Evolutionary conservation across 2,888 invertebrate genomes (phyloP).

Genomic region (Melanostoma scalare): DNA sequence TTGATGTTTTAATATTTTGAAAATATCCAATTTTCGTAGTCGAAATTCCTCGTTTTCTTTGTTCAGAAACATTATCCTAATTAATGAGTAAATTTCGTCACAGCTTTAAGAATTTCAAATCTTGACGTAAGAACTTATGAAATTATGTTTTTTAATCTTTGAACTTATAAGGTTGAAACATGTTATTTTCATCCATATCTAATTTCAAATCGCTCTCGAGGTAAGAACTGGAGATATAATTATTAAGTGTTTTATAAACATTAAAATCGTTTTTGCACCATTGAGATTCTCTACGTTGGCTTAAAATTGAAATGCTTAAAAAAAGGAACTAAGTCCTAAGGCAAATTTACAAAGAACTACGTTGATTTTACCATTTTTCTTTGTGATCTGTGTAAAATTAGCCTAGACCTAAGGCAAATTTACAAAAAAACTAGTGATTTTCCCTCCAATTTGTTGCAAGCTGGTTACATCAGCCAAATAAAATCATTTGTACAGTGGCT

Average conservation of each 20-base stretch:
- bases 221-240: not conserved
- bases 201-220: not conserved
- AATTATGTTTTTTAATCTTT: conserved; percentile 3
- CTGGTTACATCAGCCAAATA: not conserved
- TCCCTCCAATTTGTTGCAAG: conserved; percentile 2
- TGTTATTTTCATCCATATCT: not conserved
- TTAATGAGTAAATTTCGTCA: conserved; percentile 2
- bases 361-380: too few species aligned
- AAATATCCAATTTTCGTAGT: not conserved
- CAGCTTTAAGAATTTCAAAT: not conserved
- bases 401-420: not conserved
- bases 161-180: conserved; percentile 2
- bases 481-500: not conserved
- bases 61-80: not conserved
- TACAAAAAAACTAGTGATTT: not conserved
- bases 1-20: not conserved
- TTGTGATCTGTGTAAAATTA: too few species aligned
- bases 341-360: too few species aligned
- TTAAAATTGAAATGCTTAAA: not conserved
- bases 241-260: conserved; percentile 1
- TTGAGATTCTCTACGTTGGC: conserved; percentile 1
- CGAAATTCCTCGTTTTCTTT: conserved; percentile 1
- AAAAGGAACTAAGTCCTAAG: too few species aligned
- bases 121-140: not conserved
- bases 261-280: conserved; percentile 1